Evolutionary conservation across 2,113 vertebrate genomes (phyloP).

Genomic region (Nerophis ophidion): DNA sequence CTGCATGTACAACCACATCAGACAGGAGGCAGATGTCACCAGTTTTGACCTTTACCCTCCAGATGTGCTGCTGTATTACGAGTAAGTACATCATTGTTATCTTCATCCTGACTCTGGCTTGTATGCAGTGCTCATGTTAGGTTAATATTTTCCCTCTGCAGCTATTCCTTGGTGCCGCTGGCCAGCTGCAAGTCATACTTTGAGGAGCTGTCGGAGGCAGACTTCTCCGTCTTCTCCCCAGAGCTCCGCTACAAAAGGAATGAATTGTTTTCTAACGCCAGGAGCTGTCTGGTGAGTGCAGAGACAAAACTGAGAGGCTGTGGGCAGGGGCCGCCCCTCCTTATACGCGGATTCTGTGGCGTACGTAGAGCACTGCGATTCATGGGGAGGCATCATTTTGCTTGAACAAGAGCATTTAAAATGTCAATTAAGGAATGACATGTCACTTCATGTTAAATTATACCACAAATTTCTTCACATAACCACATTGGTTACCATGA

Average conservation of each 20-base stretch:
- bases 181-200: constrained; percentile 62
- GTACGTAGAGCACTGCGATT: no score
- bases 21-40: neutral
- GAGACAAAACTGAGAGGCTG: neutral
- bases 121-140: neutral
- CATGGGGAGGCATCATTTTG: no score
- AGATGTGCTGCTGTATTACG: constrained; percentile 69
- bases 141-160: constrained; percentile 13
- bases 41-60: constrained; percentile 53
- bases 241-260: constrained; percentile 43
- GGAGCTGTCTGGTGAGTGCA: constrained; percentile 61
- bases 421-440: no score
- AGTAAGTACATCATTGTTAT: constrained; percentile 50
- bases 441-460: no score
- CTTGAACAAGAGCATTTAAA: no score
- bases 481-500: no score
- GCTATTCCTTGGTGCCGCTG: constrained; percentile 55
- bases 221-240: constrained; percentile 62
- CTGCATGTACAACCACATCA: constrained; percentile 71
- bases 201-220: constrained; percentile 49
- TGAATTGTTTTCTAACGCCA: constrained; percentile 53
- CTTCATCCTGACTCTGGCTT: neutral
- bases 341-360: no score
- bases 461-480: no score
- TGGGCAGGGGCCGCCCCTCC: no score